phyloP scores from a whole-genome alignment of 1,140 invertebrate genomes.

The Drosophila auraria region DNA sequence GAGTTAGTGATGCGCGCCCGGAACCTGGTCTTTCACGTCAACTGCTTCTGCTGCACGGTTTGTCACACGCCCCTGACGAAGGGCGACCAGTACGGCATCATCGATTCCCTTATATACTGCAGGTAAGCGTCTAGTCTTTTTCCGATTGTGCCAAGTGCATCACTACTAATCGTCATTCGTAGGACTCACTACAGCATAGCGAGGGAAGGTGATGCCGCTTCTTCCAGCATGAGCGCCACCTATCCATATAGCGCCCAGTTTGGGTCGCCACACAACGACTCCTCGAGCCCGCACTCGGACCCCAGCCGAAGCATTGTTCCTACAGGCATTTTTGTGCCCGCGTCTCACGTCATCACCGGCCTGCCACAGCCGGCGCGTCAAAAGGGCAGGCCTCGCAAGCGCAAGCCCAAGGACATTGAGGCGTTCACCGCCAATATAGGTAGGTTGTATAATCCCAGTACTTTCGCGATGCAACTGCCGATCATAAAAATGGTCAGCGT shows the following conservation, averaged over 20 bases:
- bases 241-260: constrained; percentile 86
- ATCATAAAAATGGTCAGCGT: constrained; percentile 50
- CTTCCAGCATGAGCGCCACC: constrained; percentile 89
- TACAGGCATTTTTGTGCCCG: constrained; percentile 83
- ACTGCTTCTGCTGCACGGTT: constrained; percentile 97
- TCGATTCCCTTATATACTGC: constrained; percentile 93
- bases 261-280: constrained; percentile 83
- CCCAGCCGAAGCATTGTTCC: constrained; percentile 84
- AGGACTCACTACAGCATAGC: constrained; percentile 93
- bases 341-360: constrained; percentile 83
- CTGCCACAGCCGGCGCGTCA: constrained; percentile 90
- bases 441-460: constrained; percentile 58
- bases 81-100: constrained; percentile 97
- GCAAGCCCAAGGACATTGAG: constrained; percentile 95
- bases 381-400: constrained; percentile 95
- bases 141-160: neutral
- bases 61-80: constrained; percentile 94
- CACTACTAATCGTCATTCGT: constrained; percentile 8
- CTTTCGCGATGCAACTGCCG: constrained; percentile 19
- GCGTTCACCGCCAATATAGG: constrained; percentile 92
- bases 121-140: constrained; percentile 79
- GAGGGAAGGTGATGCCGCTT: constrained; percentile 87
- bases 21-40: constrained; percentile 96
- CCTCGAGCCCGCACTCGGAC: constrained; percentile 84
- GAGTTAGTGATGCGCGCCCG: constrained; percentile 98